Conservation (phyloP, 2,113 vertebrate species). For the Saguinus imperator region DNA sequence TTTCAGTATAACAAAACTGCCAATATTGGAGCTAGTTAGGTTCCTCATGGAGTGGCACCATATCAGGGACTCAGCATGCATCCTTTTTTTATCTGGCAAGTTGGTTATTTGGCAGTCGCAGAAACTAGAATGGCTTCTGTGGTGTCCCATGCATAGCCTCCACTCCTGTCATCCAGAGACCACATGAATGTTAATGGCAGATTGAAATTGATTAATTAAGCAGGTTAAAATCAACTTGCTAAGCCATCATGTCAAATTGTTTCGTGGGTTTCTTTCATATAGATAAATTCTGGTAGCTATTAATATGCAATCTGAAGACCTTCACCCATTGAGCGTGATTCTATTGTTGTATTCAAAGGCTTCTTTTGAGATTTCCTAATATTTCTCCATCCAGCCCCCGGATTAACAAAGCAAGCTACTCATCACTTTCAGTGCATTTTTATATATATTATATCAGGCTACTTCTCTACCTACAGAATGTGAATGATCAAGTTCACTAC, state of each 20-base stretch:
- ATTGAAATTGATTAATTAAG: no score
- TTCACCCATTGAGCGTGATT: neutral
- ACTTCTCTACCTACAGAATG: neutral
- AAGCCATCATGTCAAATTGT: neutral
- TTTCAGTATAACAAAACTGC: neutral
- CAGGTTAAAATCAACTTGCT: neutral
- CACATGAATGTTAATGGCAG: no score
- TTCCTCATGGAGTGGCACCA: neutral
- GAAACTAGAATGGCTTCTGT: neutral
- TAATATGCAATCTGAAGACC: no score
- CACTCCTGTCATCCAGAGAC: neutral
- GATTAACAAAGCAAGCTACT: neutral
- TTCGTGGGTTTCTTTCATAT: neutral
- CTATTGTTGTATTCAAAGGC: neutral
- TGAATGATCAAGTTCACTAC: neutral
- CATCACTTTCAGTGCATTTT: neutral
- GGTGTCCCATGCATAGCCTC: neutral
- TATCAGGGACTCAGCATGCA: rapidly evolving
- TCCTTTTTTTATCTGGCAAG: neutral
- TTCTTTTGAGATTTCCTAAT: neutral
- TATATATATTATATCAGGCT: neutral
- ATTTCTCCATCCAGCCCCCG: neutral
- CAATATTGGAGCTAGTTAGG: no score
- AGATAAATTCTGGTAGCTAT: neutral
- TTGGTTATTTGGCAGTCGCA: neutral